Conservation (phyloP, 1,140 invertebrate species). For the Drosophila littoralis region DNA sequence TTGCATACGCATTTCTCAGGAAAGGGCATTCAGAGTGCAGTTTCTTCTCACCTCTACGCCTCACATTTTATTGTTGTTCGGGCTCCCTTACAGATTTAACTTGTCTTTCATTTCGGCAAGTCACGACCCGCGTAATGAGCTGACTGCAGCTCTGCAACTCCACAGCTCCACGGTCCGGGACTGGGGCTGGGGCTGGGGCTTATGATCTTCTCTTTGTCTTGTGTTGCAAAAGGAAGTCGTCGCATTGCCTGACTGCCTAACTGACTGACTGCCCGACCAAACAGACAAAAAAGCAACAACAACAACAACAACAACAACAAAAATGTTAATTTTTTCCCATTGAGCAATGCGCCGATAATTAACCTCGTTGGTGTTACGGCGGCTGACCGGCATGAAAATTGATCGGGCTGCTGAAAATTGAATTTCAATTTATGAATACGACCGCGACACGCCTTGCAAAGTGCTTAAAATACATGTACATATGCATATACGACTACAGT, state of each 20-base stretch:
- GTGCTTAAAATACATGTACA: slow-evolving; percentile 9
- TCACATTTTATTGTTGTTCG: slow-evolving; percentile 30
- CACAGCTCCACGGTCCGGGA: slow-evolving; percentile 21
- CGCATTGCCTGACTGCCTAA: slow-evolving; percentile 19
- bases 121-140: slow-evolving; percentile 82
- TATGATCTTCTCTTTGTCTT: slow-evolving; percentile 69
- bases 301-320: slow-evolving; percentile 1
- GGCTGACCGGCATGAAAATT: slow-evolving; percentile 58
- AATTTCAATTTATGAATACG: slow-evolving; percentile 68
- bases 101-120: slow-evolving; percentile 82
- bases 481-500: neutral
- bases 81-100: slow-evolving; percentile 65
- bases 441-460: slow-evolving; percentile 29
- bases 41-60: neutral
- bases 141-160: slow-evolving; percentile 20
- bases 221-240: slow-evolving; percentile 62
- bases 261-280: slow-evolving; percentile 21
- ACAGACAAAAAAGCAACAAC: slow-evolving; percentile 16
- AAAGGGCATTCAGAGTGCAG: slow-evolving; percentile 8
- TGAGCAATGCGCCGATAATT: slow-evolving; percentile 75
- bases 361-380: slow-evolving; percentile 62
- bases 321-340: slow-evolving; percentile 79
- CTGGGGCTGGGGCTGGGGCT: slow-evolving; percentile 37
- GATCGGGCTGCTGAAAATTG: slow-evolving; percentile 60
- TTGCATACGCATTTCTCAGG: neutral